These are phyloP conservation scores for Dasyurus viverrinus DNA, from an alignment of 2,113 vertebrate genomes.

Conservation along the genomic window DNA sequence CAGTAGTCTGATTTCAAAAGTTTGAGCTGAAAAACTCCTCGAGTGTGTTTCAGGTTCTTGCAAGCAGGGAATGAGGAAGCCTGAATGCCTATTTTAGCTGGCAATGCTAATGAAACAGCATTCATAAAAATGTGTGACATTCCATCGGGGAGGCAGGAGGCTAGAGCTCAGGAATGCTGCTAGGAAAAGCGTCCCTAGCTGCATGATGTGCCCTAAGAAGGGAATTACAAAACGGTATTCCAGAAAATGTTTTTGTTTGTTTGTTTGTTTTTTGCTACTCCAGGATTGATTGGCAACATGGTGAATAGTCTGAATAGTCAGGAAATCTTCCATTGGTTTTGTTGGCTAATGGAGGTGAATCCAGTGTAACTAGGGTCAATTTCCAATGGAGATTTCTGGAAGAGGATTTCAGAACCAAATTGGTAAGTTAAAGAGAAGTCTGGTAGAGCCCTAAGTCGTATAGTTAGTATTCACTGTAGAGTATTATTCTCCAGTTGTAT, in stretches of 20 bases:
- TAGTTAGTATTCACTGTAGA: conserved; percentile 74
- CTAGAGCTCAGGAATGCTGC: conserved; percentile 79
- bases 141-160: conserved; percentile 79
- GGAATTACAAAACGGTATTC: conserved; percentile 91
- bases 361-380: conserved; percentile 79
- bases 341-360: conserved; percentile 83
- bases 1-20: conserved; percentile 64
- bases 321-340: conserved; percentile 83
- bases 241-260: conserved; percentile 84
- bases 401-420: conserved; percentile 81
- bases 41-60: conserved; percentile 72
- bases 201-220: conserved; percentile 84
- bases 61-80: conserved; percentile 78
- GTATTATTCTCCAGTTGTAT: conserved; percentile 68
- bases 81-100: conserved; percentile 66
- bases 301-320: conserved; percentile 86
- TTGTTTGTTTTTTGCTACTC: conserved; percentile 87
- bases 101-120: conserved; percentile 71
- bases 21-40: conserved; percentile 73
- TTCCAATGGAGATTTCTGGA: conserved; percentile 77
- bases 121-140: conserved; percentile 80
- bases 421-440: conserved; percentile 76
- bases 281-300: conserved; percentile 89
- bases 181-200: conserved; percentile 86
- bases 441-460: conserved; percentile 79